Percentiles rank a stretch among this genome's conserved stretches.
Conservation (phyloP, 2,797 vertebrate species). For the Pseudochirops corinnae region DNA sequence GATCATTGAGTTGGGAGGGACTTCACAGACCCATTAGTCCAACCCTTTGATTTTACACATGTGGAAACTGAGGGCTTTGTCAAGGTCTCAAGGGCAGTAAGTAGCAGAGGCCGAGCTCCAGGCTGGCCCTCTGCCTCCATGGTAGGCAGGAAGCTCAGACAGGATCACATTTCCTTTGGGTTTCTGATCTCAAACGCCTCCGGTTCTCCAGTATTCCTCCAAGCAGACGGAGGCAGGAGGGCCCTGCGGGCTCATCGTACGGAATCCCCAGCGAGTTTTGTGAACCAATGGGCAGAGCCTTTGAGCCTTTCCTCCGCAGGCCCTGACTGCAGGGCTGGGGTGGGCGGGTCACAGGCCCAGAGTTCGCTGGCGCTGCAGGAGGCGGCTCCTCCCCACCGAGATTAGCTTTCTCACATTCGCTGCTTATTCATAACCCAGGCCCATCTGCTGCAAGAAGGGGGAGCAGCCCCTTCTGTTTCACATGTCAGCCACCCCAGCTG, state of each 20-base stretch:
- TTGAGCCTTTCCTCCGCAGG: background rate
- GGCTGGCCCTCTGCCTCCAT: background rate
- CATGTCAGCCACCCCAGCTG: slow-evolving; percentile 83
- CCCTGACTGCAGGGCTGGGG: background rate
- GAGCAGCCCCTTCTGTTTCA: slow-evolving; percentile 79
- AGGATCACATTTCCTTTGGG: background rate
- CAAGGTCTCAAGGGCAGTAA: background rate
- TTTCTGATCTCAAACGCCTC: background rate
- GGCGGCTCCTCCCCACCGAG: slow-evolving; percentile 46
- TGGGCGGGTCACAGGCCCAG: slow-evolving; percentile 46
- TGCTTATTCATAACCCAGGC: slow-evolving; percentile 77
- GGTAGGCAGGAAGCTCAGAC: too few relatives aligned
- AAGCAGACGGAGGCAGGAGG: background rate
- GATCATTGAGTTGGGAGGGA: slow-evolving; percentile 4
- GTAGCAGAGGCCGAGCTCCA: background rate
- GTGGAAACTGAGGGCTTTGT: background rate
- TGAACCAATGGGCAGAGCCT: too few relatives aligned
- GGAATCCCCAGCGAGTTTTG: too few relatives aligned
- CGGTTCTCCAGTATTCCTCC: background rate
- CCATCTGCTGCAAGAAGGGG: slow-evolving; percentile 75
- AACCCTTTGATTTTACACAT: background rate
- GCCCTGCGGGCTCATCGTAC: background rate
- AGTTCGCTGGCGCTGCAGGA: slow-evolving; percentile 66
- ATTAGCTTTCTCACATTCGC: slow-evolving; percentile 73
- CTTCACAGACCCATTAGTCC: slow-evolving; percentile 11